Evolutionary conservation across 2,797 vertebrate species (phyloP).

Genomic region (Mus spretus): DNA sequence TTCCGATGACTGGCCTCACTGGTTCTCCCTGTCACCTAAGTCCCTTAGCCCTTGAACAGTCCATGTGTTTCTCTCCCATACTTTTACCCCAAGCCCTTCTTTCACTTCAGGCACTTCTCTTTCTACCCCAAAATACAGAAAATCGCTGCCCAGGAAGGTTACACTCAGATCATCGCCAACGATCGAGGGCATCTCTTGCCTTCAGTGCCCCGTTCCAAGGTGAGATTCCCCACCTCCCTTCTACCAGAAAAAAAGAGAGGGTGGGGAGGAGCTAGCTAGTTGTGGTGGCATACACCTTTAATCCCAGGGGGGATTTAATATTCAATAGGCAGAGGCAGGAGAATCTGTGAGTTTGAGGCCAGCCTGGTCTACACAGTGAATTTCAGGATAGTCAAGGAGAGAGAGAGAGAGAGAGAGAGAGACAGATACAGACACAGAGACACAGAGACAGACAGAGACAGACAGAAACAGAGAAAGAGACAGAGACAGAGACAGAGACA

Average conservation of each 20-base stretch:
- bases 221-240: constrained; percentile 75
- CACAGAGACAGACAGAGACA: too few relatives aligned
- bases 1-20: background rate
- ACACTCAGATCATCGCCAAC: constrained; percentile 90
- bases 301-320: background rate
- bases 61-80: background rate
- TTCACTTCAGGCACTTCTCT: background rate
- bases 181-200: constrained; percentile 93
- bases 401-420: too few relatives aligned
- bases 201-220: constrained; percentile 89
- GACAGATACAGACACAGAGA: too few relatives aligned
- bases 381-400: background rate
- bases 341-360: background rate
- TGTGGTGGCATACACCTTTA: background rate
- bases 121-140: constrained; percentile 81
- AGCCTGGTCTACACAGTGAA: background rate
- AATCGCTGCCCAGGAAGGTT: constrained; percentile 87
- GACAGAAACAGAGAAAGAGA: too few relatives aligned
- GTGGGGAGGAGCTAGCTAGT: background rate
- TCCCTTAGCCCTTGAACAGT: background rate
- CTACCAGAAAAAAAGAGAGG: background rate
- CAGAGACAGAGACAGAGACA: too few relatives aligned
- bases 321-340: background rate
- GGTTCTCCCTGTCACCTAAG: background rate
- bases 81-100: background rate